These are phyloP conservation scores for Fulica atra DNA, from an alignment of 2,113 vertebrate genomes.

Conservation along the genomic window DNA sequence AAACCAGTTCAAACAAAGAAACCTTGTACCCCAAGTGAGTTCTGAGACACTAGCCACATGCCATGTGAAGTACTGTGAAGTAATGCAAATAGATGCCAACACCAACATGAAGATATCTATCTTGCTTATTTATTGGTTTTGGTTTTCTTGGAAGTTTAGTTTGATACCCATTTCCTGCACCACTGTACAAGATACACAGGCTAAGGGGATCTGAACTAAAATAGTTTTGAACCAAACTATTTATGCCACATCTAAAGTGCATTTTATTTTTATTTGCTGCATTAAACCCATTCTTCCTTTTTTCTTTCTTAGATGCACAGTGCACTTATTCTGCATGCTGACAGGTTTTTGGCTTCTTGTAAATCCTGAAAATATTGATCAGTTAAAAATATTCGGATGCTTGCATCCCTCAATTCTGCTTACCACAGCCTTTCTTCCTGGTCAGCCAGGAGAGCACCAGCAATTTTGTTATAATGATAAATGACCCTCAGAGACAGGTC, in stretches of 20 bases:
- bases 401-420: constrained; percentile 83
- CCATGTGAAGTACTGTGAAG: not conserved
- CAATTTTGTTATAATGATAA: constrained; percentile 92
- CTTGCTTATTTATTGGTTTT: not conserved
- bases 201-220: not conserved
- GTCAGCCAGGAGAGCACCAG: constrained; percentile 80
- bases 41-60: not conserved
- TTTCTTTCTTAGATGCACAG: not conserved
- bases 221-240: not conserved
- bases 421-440: constrained; percentile 85
- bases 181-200: not conserved
- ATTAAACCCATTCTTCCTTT: not conserved
- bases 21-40: not conserved
- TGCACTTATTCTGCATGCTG: not conserved
- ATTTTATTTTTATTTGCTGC: not conserved
- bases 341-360: constrained; percentile 55
- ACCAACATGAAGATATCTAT: not conserved
- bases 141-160: not conserved
- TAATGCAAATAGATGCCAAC: not conserved
- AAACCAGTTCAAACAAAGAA: not conserved
- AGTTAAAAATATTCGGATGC: constrained; percentile 77
- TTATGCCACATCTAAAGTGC: not conserved
- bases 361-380: constrained; percentile 80
- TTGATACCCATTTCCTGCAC: not conserved
- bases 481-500: constrained; percentile 87